phyloP scores from a whole-genome alignment of 2,888 invertebrate species.

The Melangyna quadrimaculata region DNA sequence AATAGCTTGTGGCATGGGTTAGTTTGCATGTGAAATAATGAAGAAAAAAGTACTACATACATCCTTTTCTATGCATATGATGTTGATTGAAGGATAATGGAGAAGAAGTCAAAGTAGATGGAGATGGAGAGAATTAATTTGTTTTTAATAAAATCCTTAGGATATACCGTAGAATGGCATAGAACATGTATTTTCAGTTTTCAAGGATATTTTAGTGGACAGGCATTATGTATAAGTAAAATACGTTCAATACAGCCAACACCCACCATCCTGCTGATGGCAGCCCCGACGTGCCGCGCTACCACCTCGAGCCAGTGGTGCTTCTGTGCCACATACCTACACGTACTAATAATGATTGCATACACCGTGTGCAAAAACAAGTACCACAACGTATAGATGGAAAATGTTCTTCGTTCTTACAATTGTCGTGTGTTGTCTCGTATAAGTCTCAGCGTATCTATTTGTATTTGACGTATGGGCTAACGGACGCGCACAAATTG shows the following conservation, averaged over 20 bases:
- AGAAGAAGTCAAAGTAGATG: slow-evolving; percentile 49
- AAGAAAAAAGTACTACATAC: background rate
- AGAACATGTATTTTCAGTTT: slow-evolving; percentile 65
- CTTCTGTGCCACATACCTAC: slow-evolving; percentile 50
- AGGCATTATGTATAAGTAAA: background rate
- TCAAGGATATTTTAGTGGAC: slow-evolving; percentile 70
- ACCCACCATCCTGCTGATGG: background rate
- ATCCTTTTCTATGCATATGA: slow-evolving; percentile 54
- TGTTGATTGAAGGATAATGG: slow-evolving; percentile 71
- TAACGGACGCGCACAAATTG: slow-evolving; percentile 67
- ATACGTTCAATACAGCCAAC: slow-evolving; percentile 24
- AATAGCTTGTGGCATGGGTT: slow-evolving; percentile 20
- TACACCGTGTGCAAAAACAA: slow-evolving; percentile 43
- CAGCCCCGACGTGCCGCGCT: background rate
- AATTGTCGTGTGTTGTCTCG: slow-evolving; percentile 14
- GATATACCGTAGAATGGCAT: slow-evolving; percentile 52
- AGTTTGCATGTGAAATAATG: background rate
- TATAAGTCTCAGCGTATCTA: slow-evolving; percentile 45
- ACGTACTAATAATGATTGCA: slow-evolving; percentile 67
- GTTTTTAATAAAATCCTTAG: slow-evolving; percentile 57
- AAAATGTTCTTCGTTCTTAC: slow-evolving; percentile 48
- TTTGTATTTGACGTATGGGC: slow-evolving; percentile 62
- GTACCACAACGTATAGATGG: background rate
- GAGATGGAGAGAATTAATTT: background rate
- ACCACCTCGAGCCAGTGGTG: background rate